A percentile compares a stretch with the other conserved stretches of the same genome.
Conservation (phyloP, 2,888 invertebrate genomes). For the Acleris laterana region DNA sequence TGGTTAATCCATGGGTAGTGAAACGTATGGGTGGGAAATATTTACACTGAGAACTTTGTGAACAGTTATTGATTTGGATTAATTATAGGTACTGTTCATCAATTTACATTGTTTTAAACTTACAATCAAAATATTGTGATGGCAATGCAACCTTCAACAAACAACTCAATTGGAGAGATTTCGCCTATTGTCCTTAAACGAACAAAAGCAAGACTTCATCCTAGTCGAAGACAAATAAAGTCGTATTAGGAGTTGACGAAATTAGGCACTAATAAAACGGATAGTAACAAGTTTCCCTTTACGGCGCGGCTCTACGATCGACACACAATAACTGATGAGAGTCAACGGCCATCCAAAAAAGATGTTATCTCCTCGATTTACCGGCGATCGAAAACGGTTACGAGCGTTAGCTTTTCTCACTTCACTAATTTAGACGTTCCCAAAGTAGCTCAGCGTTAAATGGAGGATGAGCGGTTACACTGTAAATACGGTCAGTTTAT, state of each 20-base stretch:
- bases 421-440: slow-evolving; percentile 82
- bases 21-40: slow-evolving; percentile 61
- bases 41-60: slow-evolving; percentile 51
- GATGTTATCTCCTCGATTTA: slow-evolving; percentile 79
- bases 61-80: slow-evolving; percentile 10
- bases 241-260: slow-evolving; percentile 63
- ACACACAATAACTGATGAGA: slow-evolving; percentile 73
- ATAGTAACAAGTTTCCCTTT: slow-evolving; percentile 63
- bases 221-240: slow-evolving; percentile 63
- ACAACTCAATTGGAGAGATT: not conserved
- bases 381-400: slow-evolving; percentile 74
- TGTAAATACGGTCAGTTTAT: slow-evolving; percentile 79
- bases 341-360: slow-evolving; percentile 65
- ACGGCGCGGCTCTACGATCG: slow-evolving; percentile 65
- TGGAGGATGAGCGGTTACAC: slow-evolving; percentile 76
- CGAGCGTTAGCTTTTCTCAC: slow-evolving; percentile 82
- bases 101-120: no score
- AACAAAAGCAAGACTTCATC: slow-evolving; percentile 50
- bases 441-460: slow-evolving; percentile 80
- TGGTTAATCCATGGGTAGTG: slow-evolving; percentile 67
- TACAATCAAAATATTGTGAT: no score
- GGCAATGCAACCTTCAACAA: no score
- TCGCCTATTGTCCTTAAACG: slow-evolving; percentile 5
- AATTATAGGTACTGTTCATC: no score
- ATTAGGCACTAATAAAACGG: slow-evolving; percentile 67